A percentile compares a stretch with the other conserved stretches of the same genome.
These are phyloP conservation scores for Corticium candelabrum DNA, from an alignment of 37 sponge, comb jelly and placozoan genomes.

Conservation along the genomic window DNA sequence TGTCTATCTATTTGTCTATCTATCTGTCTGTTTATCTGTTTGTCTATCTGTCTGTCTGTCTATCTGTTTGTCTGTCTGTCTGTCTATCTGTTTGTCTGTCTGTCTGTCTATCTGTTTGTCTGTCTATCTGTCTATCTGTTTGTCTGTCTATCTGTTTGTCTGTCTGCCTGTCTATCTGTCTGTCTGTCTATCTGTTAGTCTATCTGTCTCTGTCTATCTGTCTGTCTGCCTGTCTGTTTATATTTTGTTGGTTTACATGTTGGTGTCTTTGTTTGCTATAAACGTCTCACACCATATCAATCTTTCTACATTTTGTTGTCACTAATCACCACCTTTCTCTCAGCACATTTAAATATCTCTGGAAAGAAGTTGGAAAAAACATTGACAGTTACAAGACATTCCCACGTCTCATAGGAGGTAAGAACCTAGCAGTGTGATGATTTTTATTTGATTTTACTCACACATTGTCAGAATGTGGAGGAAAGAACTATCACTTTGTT, in stretches of 20 bases:
- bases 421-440: background rate
- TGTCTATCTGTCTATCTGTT: too few species aligned
- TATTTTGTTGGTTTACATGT: background rate
- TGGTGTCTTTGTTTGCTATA: background rate
- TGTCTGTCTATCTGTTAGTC: too few species aligned
- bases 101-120: too few species aligned
- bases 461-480: conserved; percentile 87
- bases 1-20: too few species aligned
- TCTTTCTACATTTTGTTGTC: conserved; percentile 1
- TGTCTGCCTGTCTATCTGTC: too few species aligned
- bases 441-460: background rate
- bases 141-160: too few species aligned
- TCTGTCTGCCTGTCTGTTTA: background rate
- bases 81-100: too few species aligned
- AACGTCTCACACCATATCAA: background rate
- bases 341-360: conserved; percentile 73
- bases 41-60: too few species aligned
- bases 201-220: too few species aligned
- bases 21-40: too few species aligned
- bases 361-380: conserved; percentile 64
- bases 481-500: conserved; percentile 92
- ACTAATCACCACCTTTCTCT: too few species aligned
- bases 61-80: too few species aligned
- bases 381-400: conserved; percentile 29
- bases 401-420: conserved; percentile 62